Evolutionary conservation across 2,888 invertebrate species (phyloP), one percentile per base, ranked within the genome.

Genomic region (Sarcophaga variegata): DNA sequence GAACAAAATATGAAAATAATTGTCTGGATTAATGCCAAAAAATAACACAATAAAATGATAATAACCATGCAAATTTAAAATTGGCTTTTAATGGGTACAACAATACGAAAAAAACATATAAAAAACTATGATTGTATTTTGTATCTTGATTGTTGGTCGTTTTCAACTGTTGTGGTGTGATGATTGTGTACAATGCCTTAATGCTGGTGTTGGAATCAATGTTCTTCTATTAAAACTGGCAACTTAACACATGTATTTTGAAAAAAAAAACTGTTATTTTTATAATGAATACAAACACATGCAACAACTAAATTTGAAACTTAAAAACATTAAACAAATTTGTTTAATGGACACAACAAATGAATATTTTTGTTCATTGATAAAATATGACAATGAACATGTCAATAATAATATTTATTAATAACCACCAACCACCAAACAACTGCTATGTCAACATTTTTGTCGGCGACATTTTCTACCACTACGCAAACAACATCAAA

Each of bases 21-120:
- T 70, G 60, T 84, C 81, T 81, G 77, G 83, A 78, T 83, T 81
- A 83, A 77, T 86, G 86, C 74, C 60, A 74, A 86, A 87, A 71
- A 84, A 81, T 78, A 81, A 62, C 63, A 72, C 75, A 66, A 66
- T 62, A 22, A 69, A 62, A 72, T 80, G 67, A 59, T 83, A 81
- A 87, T 74, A 81, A 64, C 76, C 62, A 75, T 81, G 69, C 76
- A 83, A 85, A 74, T 69, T 47, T 4, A 37, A 82, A 86, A 86
- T 78, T 77, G 27, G 59, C 74, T 49, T 75, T 81, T 71, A 80
- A 87, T 79, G 78, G 75, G 64, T 76, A 60, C 69, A 60, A 77
- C 60, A 64, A 76, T 37, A 10, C 37, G 8, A 37, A 37, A 27
- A 49, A 59, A 71, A 71, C 66, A 49, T 81, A 45, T 60, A 49